Percentiles rank a stretch among this genome's conserved stretches.
Evolutionary conservation across 2,888 invertebrate genomes (phyloP).

Genomic region (Seira sanloemensis): DNA sequence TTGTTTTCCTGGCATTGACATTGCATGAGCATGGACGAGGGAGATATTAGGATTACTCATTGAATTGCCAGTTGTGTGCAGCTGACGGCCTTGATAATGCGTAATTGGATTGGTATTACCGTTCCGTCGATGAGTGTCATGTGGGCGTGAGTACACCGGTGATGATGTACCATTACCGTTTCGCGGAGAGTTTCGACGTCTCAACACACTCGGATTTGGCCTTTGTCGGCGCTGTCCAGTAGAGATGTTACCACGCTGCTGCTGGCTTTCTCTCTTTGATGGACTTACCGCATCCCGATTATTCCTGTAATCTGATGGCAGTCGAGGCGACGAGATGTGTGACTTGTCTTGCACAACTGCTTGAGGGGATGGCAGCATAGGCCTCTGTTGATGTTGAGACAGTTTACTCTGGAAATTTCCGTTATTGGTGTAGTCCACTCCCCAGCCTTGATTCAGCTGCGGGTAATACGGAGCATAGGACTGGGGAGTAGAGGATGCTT

Average conservation of each 20-base stretch:
- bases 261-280: background rate
- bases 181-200: background rate
- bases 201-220: background rate
- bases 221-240: background rate
- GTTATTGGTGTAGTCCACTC: background rate
- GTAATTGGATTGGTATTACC: slow-evolving; percentile 21
- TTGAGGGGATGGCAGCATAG: slow-evolving; percentile 22
- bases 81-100: slow-evolving; percentile 11
- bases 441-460: slow-evolving; percentile 17
- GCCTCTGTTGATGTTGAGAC: background rate
- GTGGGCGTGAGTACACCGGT: slow-evolving; percentile 30
- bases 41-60: slow-evolving; percentile 5
- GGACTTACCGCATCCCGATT: background rate
- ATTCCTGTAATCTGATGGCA: background rate
- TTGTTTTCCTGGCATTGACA: slow-evolving; percentile 16
- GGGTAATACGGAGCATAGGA: background rate
- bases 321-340: background rate
- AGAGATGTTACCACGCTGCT: background rate
- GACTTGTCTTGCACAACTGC: slow-evolving; percentile 18
- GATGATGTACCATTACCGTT: slow-evolving; percentile 12
- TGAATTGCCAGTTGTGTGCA: slow-evolving; percentile 7
- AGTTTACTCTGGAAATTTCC: background rate
- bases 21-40: background rate
- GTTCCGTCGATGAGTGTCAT: background rate
- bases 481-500: background rate